Evolutionary conservation across 1,140 invertebrate genomes (phyloP).

Genomic region (Octopus bimaculoides): DNA sequence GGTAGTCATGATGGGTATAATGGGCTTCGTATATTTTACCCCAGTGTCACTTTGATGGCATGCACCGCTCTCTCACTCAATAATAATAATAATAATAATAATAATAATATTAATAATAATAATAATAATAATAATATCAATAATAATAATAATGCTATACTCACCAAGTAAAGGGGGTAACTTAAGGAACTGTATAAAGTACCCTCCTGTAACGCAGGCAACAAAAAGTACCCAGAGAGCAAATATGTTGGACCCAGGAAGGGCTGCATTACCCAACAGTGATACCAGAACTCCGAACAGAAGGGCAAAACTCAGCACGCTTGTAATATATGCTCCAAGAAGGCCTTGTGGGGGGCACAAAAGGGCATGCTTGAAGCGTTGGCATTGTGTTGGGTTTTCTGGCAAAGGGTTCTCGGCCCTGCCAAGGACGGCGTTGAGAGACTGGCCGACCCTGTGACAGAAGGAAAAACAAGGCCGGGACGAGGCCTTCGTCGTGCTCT

Average conservation of each 20-base stretch:
- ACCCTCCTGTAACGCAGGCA: conserved; percentile 75
- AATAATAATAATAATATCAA: not conserved
- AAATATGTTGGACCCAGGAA: conserved; percentile 77
- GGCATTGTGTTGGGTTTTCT: conserved; percentile 22
- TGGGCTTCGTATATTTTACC: no score
- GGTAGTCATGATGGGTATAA: no score
- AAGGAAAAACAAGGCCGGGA: no score
- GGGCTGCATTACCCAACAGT: conserved; percentile 72
- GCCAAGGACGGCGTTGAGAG: no score
- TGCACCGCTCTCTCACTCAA: no score
- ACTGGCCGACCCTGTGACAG: no score
- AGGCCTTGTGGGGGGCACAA: conserved; percentile 54
- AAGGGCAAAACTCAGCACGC: conserved; percentile 63
- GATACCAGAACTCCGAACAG: conserved; percentile 74
- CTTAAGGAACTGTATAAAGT: conserved; percentile 71
- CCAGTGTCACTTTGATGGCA: no score
- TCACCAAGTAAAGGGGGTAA: conserved; percentile 71
- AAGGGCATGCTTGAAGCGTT: conserved; percentile 41
- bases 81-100: not conserved
- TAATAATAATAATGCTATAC: conserved; percentile 13
- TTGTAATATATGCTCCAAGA: conserved; percentile 38
- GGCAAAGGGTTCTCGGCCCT: conserved; percentile 37
- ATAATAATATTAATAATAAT: not conserved
- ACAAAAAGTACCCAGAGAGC: conserved; percentile 66
- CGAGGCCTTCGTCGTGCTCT: no score